phyloP scores from a whole-genome alignment of 2,888 invertebrate genomes.

The Abrostola tripartita region DNA sequence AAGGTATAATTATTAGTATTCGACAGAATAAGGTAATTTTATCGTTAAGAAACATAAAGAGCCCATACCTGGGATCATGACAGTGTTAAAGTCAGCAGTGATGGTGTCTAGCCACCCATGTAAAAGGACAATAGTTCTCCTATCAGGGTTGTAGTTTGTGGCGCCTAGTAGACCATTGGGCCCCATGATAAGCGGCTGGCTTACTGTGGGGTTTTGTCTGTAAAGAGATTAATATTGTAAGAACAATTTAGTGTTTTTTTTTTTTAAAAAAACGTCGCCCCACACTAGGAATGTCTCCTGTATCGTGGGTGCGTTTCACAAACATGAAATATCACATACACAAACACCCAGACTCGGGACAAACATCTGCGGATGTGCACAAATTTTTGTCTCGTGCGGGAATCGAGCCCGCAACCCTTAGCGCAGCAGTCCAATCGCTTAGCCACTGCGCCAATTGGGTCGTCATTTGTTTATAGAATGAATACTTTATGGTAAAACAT shows the following conservation, averaged over 20 bases:
- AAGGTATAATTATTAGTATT: neutral
- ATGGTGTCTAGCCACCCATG: conserved; percentile 68
- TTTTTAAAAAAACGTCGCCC: too few species aligned
- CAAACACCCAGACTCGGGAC: too few species aligned
- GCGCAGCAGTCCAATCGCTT: too few species aligned
- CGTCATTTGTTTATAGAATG: neutral
- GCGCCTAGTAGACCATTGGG: conserved; percentile 48
- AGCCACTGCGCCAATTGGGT: too few species aligned
- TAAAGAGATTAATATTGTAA: too few species aligned
- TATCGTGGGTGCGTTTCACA: too few species aligned
- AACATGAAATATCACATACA: too few species aligned
- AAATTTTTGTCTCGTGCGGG: too few species aligned
- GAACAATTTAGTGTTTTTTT: neutral
- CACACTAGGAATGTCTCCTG: too few species aligned
- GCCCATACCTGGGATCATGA: conserved; percentile 59
- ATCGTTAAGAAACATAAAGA: neutral
- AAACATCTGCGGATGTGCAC: too few species aligned
- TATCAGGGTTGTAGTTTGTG: conserved; percentile 61
- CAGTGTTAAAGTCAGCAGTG: conserved; percentile 55
- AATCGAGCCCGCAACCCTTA: too few species aligned
- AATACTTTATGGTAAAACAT: neutral
- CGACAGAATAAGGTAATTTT: neutral
- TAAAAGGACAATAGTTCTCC: conserved; percentile 63
- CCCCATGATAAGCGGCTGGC: conserved; percentile 65
- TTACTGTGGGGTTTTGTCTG: conserved; percentile 64